Evolutionary conservation across 2,113 vertebrate genomes (phyloP).

Genomic region (Varanus salvator): DNA sequence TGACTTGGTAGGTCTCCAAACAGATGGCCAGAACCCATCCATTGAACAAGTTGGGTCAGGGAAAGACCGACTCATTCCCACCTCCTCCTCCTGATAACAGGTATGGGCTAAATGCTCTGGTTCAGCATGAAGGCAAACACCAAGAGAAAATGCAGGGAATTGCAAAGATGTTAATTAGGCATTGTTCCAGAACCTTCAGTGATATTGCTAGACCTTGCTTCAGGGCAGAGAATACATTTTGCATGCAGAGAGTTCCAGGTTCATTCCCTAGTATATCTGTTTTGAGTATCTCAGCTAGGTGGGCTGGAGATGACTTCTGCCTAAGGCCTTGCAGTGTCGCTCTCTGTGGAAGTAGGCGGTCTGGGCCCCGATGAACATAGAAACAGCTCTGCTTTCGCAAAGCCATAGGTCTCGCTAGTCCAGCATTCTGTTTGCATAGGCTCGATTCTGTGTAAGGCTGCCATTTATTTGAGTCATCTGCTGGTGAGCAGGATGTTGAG

Average conservation of each 20-base stretch:
- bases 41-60: background rate
- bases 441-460: background rate
- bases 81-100: background rate
- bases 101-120: background rate
- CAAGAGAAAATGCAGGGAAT: background rate
- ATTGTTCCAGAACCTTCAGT: background rate
- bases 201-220: background rate
- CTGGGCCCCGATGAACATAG: background rate
- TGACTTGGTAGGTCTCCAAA: background rate
- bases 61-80: background rate
- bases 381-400: no score
- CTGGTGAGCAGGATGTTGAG: conserved; percentile 20
- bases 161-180: background rate
- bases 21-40: background rate
- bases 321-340: background rate
- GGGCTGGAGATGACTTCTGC: background rate
- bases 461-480: background rate
- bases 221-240: background rate
- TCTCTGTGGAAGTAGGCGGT: background rate
- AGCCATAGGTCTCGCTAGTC: no score
- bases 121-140: background rate
- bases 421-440: no score
- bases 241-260: background rate
- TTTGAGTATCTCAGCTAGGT: background rate
- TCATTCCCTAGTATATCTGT: background rate